phyloP scores from a whole-genome alignment of 23 tunicate species.

The Aplidium turbinatum region DNA sequence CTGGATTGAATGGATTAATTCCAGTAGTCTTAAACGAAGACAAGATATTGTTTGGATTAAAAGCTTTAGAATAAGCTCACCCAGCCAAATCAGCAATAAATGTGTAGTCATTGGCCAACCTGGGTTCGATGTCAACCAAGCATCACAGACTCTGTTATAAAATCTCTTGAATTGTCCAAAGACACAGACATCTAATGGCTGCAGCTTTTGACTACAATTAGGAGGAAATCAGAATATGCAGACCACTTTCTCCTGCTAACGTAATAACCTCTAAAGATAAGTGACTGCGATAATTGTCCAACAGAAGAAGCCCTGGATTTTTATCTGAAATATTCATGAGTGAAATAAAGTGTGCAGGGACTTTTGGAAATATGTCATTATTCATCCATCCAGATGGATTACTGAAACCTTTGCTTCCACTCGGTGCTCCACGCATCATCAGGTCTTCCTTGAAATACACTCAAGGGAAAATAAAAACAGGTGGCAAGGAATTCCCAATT shows the following conservation, averaged over 20 bases:
- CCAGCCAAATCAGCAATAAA: slow-evolving; percentile 29
- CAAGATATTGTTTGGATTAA: slow-evolving; percentile 5
- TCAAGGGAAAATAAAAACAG: slow-evolving; percentile 32
- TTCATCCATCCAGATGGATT: slow-evolving; percentile 40
- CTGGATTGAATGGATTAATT: slow-evolving; percentile 17
- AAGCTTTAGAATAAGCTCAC: no score
- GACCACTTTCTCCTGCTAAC: slow-evolving; percentile 13
- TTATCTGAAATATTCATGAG: neutral
- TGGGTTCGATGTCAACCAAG: slow-evolving; percentile 25
- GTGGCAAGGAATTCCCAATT: slow-evolving; percentile 26
- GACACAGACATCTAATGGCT: slow-evolving; percentile 36
- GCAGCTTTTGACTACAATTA: slow-evolving; percentile 44
- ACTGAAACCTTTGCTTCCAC: slow-evolving; percentile 11
- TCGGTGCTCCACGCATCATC: slow-evolving; percentile 1
- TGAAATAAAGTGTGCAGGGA: neutral
- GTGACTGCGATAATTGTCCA: slow-evolving; percentile 16
- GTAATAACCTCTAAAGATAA: slow-evolving; percentile 7
- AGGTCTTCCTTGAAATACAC: slow-evolving; percentile 17
- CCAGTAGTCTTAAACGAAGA: slow-evolving; percentile 16
- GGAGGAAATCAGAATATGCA: slow-evolving; percentile 47
- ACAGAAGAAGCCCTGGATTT: neutral
- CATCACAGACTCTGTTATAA: slow-evolving; percentile 16
- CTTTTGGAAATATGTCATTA: slow-evolving; percentile 20
- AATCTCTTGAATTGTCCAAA: slow-evolving; percentile 37
- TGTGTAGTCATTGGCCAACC: slow-evolving; percentile 17